A percentile compares a stretch with the other conserved stretches of the same genome.
phyloP scores from a whole-genome alignment of 2,797 vertebrate genomes.

The Nannoperca australis region DNA sequence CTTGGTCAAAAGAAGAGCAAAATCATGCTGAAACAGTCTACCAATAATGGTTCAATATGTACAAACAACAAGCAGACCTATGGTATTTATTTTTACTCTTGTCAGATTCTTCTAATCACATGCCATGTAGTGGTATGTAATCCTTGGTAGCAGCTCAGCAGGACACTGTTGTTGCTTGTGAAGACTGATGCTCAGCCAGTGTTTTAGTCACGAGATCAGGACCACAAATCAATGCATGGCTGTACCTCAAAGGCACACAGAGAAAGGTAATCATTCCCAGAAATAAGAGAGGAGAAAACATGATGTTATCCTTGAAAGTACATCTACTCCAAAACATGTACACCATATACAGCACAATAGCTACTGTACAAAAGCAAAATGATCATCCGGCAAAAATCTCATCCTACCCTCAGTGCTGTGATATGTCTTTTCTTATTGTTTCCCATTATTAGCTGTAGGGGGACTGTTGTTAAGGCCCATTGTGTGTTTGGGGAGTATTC shows the following conservation, averaged over 20 bases:
- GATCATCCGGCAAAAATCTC: conserved; percentile 63
- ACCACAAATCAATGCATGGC: conserved; percentile 29
- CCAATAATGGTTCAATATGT: conserved; percentile 14
- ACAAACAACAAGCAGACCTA: conserved; percentile 37
- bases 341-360: conserved; percentile 53
- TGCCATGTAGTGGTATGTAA: conserved; percentile 24
- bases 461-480: conserved; percentile 53
- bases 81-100: conserved; percentile 8
- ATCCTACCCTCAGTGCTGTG: conserved; percentile 61
- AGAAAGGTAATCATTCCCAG: conserved; percentile 35
- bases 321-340: conserved; percentile 67
- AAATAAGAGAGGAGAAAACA: conserved; percentile 57
- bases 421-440: conserved; percentile 70
- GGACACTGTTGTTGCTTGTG: conserved; percentile 41
- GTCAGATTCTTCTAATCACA: conserved; percentile 14
- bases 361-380: conserved; percentile 54
- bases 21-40: conserved; percentile 41
- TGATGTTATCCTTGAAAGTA: conserved; percentile 64
- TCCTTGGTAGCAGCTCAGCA: conserved; percentile 38
- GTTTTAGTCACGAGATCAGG: conserved; percentile 45
- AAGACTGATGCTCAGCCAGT: conserved; percentile 46
- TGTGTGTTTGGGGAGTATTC: conserved; percentile 70
- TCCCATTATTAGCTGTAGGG: conserved; percentile 67
- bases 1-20: background rate
- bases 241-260: conserved; percentile 44